Evolutionary conservation across 2,113 vertebrate species (phyloP).

Genomic region (Parus major): DNA sequence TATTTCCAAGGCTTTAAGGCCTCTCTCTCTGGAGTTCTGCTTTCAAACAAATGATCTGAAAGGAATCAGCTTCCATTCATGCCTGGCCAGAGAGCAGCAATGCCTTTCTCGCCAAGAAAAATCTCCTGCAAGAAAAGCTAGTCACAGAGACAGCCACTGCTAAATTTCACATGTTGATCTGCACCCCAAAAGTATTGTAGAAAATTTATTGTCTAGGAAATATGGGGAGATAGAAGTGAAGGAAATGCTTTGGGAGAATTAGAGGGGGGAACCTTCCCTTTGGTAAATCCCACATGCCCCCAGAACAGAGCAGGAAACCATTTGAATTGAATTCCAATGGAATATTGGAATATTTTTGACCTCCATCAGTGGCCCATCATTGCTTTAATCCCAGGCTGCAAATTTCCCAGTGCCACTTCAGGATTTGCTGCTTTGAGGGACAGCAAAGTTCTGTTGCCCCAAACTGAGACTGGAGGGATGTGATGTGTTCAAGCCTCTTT

Average conservation of each 20-base stretch:
- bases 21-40: not conserved
- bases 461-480: not conserved
- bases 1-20: constrained; percentile 7
- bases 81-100: not conserved
- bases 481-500: not conserved
- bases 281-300: not conserved
- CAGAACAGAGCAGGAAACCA: not conserved
- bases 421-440: not conserved
- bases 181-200: not conserved
- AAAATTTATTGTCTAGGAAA: not conserved
- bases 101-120: not conserved
- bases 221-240: not conserved
- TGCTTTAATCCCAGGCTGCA: not conserved
- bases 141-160: not conserved
- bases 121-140: not conserved
- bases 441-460: not conserved
- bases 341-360: not conserved
- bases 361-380: not conserved
- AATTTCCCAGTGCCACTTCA: not conserved
- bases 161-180: not conserved
- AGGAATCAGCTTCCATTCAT: not conserved
- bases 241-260: not conserved
- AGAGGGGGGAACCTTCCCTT: not conserved
- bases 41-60: not conserved
- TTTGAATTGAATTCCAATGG: too few relatives aligned